A percentile compares a stretch with the other conserved stretches of the same genome.
Conservation (phyloP, 2,888 invertebrate species). For the Spisula solida region DNA sequence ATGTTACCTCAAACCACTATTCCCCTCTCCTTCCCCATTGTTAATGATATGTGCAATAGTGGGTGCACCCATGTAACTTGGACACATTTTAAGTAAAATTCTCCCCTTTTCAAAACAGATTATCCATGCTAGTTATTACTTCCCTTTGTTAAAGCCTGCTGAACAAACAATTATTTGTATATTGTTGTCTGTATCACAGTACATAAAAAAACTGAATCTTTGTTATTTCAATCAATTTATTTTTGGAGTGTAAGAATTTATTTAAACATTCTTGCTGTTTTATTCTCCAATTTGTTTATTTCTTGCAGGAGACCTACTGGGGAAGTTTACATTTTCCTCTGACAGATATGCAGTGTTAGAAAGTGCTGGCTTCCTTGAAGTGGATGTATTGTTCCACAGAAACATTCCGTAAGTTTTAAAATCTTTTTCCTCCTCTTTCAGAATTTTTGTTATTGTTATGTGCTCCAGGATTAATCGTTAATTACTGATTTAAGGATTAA, state of each 20-base stretch:
- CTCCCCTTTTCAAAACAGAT: too few relatives aligned
- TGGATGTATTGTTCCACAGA: constrained; percentile 85
- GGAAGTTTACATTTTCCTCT: constrained; percentile 86
- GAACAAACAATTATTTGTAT: neutral
- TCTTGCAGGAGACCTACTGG: constrained; percentile 81
- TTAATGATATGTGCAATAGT: too few relatives aligned
- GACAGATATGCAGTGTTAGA: constrained; percentile 85
- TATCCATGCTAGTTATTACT: neutral
- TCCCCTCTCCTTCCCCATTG: too few relatives aligned
- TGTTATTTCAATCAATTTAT: neutral
- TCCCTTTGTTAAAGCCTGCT: neutral
- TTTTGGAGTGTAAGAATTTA: neutral
- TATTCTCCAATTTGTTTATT: constrained; percentile 5
- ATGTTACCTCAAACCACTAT: too few relatives aligned
- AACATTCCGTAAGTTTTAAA: constrained; percentile 78
- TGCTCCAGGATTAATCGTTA: neutral
- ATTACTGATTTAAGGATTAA: neutral
- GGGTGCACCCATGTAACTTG: too few relatives aligned
- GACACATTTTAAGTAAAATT: too few relatives aligned
- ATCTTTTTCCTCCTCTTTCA: neutral
- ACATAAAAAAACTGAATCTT: neutral
- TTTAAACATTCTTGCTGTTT: neutral
- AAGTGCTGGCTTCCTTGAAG: constrained; percentile 83
- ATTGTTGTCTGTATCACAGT: neutral
- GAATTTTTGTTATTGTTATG: neutral